phyloP scores from a whole-genome alignment of 2,888 invertebrate species.

The Drosophila ezoana region DNA sequence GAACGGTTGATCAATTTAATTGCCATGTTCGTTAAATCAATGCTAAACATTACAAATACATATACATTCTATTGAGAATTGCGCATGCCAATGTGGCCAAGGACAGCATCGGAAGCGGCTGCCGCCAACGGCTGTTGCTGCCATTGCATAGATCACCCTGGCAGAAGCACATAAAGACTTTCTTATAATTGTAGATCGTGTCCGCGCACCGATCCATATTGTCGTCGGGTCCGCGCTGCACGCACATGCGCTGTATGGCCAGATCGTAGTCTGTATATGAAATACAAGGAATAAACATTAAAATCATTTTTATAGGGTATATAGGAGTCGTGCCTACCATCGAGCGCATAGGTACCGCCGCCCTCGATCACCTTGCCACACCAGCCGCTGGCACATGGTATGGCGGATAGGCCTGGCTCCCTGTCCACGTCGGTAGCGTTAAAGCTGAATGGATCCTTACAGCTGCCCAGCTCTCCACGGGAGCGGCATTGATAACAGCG shows the following conservation, averaged over 20 bases:
- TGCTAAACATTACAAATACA: slow-evolving; percentile 10
- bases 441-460: slow-evolving; percentile 93
- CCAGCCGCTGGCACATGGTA: slow-evolving; percentile 94
- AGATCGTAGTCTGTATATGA: slow-evolving; percentile 90
- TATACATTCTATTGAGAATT: neutral
- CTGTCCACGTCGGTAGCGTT: slow-evolving; percentile 91
- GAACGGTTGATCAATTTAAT: neutral
- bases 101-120: neutral
- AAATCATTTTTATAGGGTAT: no score
- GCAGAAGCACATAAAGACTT: slow-evolving; percentile 96
- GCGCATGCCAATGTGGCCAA: neutral
- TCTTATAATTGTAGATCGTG: slow-evolving; percentile 92
- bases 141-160: slow-evolving; percentile 94
- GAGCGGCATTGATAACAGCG: slow-evolving; percentile 94
- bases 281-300: neutral
- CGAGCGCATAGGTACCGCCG: slow-evolving; percentile 90
- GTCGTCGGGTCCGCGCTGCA: slow-evolving; percentile 95
- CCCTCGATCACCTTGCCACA: slow-evolving; percentile 95
- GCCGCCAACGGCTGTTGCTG: slow-evolving; percentile 3
- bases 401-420: slow-evolving; percentile 90
- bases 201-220: slow-evolving; percentile 95
- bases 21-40: neutral
- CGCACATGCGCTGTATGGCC: slow-evolving; percentile 94
- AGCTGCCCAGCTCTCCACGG: slow-evolving; percentile 93
- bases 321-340: slow-evolving; percentile 86